Conservation (phyloP, 2,113 vertebrate species). For the Arizona elegans region DNA sequence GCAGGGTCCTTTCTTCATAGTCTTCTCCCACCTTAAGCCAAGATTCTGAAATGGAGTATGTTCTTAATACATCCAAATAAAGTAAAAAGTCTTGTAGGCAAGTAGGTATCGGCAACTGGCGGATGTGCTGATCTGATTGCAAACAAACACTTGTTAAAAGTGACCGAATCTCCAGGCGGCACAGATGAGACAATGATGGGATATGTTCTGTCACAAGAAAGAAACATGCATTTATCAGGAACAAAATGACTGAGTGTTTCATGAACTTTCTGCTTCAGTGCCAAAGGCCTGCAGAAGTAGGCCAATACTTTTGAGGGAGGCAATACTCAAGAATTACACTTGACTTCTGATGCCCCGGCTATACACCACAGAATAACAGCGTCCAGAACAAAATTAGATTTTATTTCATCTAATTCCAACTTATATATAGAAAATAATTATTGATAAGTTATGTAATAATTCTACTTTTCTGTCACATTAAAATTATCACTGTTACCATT, state of each 20-base stretch:
- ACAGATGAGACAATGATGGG: slow-evolving; percentile 73
- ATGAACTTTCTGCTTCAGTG: background rate
- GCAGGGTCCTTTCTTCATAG: slow-evolving; percentile 8
- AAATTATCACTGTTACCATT: background rate
- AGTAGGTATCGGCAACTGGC: slow-evolving; percentile 66
- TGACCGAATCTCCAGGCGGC: slow-evolving; percentile 74
- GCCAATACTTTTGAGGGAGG: background rate
- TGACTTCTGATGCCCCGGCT: background rate
- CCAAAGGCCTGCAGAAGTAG: background rate
- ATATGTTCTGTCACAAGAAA: slow-evolving; percentile 60
- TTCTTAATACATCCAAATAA: slow-evolving; percentile 67
- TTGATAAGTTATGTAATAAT: background rate
- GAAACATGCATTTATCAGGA: background rate
- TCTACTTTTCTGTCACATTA: background rate
- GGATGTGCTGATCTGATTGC: slow-evolving; percentile 55
- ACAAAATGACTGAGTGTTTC: background rate
- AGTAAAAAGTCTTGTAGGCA: slow-evolving; percentile 75
- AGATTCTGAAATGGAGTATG: slow-evolving; percentile 21
- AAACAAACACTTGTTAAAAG: slow-evolving; percentile 56
- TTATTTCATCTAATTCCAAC: background rate
- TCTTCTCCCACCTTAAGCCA: slow-evolving; percentile 28
- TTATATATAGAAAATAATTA: background rate
- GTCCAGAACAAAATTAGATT: background rate
- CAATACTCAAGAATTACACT: background rate
- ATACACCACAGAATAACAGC: background rate